These are phyloP conservation scores for Myiozetetes cayanensis DNA, from an alignment of 2,113 vertebrate species.

Conservation along the genomic window DNA sequence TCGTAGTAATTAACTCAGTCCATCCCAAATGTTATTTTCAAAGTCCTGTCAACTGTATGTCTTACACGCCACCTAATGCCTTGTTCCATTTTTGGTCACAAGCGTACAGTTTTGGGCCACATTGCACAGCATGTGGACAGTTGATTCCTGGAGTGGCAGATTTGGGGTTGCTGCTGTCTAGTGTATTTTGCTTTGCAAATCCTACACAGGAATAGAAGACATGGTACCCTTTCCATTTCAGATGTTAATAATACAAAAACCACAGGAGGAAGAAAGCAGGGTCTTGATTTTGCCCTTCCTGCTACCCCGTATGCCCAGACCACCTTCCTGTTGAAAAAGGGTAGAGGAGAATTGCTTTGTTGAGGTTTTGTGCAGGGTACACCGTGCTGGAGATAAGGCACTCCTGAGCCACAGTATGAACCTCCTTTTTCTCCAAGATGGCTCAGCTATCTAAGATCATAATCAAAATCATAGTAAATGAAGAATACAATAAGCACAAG, in stretches of 20 bases:
- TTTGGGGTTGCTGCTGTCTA: not conserved
- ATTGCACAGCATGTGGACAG: not conserved
- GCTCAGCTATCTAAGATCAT: not conserved
- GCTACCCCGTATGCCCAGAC: not conserved
- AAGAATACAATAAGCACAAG: not conserved
- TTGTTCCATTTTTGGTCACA: not conserved
- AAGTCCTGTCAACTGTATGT: not conserved
- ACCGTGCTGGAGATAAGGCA: accelerated
- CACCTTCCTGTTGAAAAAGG: not conserved
- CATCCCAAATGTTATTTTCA: not conserved
- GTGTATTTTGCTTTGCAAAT: not conserved
- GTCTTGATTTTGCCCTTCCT: not conserved
- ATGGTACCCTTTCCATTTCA: not conserved
- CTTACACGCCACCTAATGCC: not conserved
- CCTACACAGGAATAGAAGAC: not conserved
- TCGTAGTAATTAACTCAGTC: not conserved
- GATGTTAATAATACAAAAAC: not conserved
- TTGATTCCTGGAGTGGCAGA: not conserved
- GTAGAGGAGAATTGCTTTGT: not conserved
- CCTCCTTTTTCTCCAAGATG: not conserved
- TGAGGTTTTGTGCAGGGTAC: accelerated
- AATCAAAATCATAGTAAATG: not conserved
- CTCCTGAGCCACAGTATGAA: not conserved
- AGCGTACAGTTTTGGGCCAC: not conserved
- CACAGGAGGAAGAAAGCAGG: not conserved